phyloP scores from a whole-genome alignment of 2,113 vertebrate genomes.

The Dryoscopus gambensis region DNA sequence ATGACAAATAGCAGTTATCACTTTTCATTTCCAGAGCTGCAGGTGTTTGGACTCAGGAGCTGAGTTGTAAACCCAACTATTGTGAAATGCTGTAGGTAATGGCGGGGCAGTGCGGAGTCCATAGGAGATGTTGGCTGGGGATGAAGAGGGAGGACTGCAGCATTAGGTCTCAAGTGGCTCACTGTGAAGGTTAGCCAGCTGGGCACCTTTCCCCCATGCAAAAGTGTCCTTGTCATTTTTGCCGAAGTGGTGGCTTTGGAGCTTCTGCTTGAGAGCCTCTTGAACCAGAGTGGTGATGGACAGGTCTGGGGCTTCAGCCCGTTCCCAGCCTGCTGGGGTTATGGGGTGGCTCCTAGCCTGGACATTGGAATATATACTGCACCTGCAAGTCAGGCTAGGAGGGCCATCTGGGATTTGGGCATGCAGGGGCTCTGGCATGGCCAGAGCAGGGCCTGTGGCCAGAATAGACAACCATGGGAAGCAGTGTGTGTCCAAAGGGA shows the following conservation, averaged over 20 bases:
- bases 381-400: not conserved
- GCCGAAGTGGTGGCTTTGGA: not conserved
- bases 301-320: not conserved
- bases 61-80: fast-evolving
- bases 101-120: not conserved
- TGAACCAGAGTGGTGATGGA: not conserved
- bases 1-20: not conserved
- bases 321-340: not conserved
- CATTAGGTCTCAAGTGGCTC: not conserved
- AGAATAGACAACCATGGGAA: not conserved
- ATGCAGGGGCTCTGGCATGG: fast-evolving
- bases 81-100: not conserved
- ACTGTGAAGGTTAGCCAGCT: not conserved
- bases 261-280: not conserved
- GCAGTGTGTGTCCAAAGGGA: not conserved
- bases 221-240: not conserved
- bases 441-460: not conserved
- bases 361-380: not conserved
- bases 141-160: not conserved
- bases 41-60: not conserved
- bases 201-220: not conserved
- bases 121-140: not conserved
- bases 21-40: not conserved
- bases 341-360: not conserved
- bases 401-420: not conserved